Base-by-base conservation (phyloP, 2,113 vertebrate genomes). In the Istiophorus platypterus region DNA sequence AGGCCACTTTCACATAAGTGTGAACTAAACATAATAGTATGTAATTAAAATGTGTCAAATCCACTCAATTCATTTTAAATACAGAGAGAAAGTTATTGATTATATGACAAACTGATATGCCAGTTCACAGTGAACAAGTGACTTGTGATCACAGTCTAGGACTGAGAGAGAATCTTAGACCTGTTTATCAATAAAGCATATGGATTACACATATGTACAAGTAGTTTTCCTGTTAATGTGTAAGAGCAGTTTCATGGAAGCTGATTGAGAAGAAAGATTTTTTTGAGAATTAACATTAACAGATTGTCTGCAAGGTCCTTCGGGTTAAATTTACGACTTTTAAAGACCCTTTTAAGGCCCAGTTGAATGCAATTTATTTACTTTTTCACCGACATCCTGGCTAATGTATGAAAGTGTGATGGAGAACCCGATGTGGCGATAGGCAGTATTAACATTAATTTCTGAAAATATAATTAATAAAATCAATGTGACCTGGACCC, bases 71-170 rank as follows among this genome's bases (percentile, higher is more conserved):
- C 1, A 42, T 61, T 31, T 52, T 59, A 22, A 72, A 65, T 26
- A 52, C 52, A 78, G 31, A 72, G 4, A 27, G 24, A 45, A 15
- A 7, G 13, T 17, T 75, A 80, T 76, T 67, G 58, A 76, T 80
- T 66, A 45, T 47, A 34, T 66, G 59, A 66, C 71, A 52, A 63
- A 45, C 49, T 47, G 49, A n/a, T 17, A 56, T 17, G 42, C 20
- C 61, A 66, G 47, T 61, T 78, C 42, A 61, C 34, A 70, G 57
- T 70, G 39, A 67, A 56, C 56, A 49, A 39, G 26, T 17, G 47
- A 64, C 42, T 26, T 45, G 54, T 0, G 12, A 9, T 12, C 29
- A 71, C n/a, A 56, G 24, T 22, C 62, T n/a, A 34, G 13, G 29
- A 56, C 11, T 76, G 7, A 76, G 49, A 59, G 27, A 37, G 3